Percentiles rank a stretch among this genome's conserved stretches.
Conservation (phyloP, 2,113 vertebrate genomes). For the Corythoichthys haematopterus region DNA sequence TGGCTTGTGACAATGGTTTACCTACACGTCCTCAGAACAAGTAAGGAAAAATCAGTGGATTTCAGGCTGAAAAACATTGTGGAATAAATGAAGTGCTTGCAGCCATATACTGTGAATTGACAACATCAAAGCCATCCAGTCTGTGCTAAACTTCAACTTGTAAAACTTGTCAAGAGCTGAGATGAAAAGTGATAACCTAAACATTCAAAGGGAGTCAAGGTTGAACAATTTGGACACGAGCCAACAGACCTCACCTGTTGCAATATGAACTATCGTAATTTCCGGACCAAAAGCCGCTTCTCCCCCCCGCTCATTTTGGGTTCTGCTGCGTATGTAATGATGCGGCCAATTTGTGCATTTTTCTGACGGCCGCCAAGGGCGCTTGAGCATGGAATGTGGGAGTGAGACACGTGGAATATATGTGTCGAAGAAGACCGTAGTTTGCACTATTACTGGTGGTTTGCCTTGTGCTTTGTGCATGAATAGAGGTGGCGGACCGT, state of each 20-base stretch:
- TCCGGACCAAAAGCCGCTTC: too few relatives aligned
- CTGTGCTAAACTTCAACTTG: constrained; percentile 10
- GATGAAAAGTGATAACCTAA: not conserved
- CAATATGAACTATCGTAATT: not conserved
- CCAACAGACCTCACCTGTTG: not conserved
- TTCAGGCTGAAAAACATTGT: constrained; percentile 24
- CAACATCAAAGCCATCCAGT: constrained; percentile 15
- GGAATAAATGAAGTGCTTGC: constrained; percentile 17
- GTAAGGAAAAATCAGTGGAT: constrained; percentile 34
- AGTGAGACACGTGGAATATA: too few relatives aligned
- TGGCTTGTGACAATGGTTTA: constrained; percentile 25
- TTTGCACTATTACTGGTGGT: too few relatives aligned
- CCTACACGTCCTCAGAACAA: constrained; percentile 27
- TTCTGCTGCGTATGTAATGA: too few relatives aligned
- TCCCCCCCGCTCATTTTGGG: too few relatives aligned
- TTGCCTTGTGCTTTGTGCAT: too few relatives aligned
- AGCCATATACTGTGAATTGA: constrained; percentile 22
- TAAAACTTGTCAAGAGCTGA: constrained; percentile 10
- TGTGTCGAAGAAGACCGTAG: too few relatives aligned
- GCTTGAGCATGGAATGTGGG: too few relatives aligned
- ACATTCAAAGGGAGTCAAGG: not conserved
- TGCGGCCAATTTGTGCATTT: too few relatives aligned
- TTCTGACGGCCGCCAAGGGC: too few relatives aligned
- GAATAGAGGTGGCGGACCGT: too few relatives aligned
- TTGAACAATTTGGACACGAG: not conserved